Conservation (phyloP, 2,888 invertebrate species). For the Cephus pygmeus region DNA sequence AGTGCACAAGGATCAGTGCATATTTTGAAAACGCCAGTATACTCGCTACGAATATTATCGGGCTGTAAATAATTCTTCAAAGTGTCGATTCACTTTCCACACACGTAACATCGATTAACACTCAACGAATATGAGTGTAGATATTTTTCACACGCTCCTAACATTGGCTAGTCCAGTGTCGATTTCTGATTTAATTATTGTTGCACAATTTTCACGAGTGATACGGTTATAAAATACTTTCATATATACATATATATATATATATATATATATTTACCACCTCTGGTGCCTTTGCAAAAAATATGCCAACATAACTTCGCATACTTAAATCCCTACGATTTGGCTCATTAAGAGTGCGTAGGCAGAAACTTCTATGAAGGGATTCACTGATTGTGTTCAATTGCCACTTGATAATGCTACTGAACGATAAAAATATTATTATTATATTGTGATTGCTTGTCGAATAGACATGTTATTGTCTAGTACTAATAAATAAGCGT, state of each 20-base stretch:
- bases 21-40: neutral
- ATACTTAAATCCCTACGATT: neutral
- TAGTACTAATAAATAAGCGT: neutral
- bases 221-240: neutral
- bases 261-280: neutral
- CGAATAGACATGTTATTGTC: conserved; percentile 1
- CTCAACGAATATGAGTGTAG: neutral
- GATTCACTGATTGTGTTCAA: neutral
- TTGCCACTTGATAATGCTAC: neutral
- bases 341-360: neutral
- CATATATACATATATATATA: neutral
- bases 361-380: neutral
- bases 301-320: neutral
- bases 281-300: neutral
- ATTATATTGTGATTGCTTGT: neutral
- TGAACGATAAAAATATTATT: neutral
- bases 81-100: neutral
- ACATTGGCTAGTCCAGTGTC: neutral
- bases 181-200: neutral
- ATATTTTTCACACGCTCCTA: neutral
- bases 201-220: neutral
- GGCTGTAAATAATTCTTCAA: neutral
- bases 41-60: neutral
- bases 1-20: neutral
- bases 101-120: neutral